Evolutionary conservation across 1,140 invertebrate genomes (phyloP), one percentile per base, ranked within the genome.

Genomic region (Scaptomyza montana): DNA sequence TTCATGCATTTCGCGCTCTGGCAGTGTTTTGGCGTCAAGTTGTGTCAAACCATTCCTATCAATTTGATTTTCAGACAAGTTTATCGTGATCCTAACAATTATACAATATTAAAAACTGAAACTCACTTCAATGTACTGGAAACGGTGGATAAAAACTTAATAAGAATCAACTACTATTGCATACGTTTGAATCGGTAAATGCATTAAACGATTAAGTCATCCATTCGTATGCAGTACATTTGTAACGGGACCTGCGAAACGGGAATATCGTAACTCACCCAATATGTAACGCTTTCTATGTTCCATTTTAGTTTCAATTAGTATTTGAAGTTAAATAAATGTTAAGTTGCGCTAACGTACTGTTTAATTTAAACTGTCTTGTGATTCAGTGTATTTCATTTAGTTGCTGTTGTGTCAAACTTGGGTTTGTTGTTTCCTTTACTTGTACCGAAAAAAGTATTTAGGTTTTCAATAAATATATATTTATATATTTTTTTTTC

Each of bases 21-120:
- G 90, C 90, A 91, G 90, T 91, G 89, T 91, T 85, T 91, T 91
- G 90, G 90, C 90, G 86, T 90, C 84, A 89, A 91, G 89, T 91
- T 91, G 90, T 91, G 90, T 91, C 90, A 91, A 90, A 91, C 90
- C 90, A 87, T 78, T 85, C 90, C 80, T 61, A 85, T 81, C 90
- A 91, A 89, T 89, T 90, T 89, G 57, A 76, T 84, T 77, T 63
- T 82, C 77, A 74, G 66, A 72, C 84, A 68, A 76, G 74, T 79
- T 78, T 80, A 74, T 70, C 54, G 61, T 82, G 2, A 33, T 33
- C 5, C 5, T 89, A 89, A 78, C 70, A 86, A 86, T 61, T 85
- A 54, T 49, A 47, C 7, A 33, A 63, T 79, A 85, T 76, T 57
- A 72, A 74, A 39, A 71, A 66, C 46, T 50, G 67, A 71, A 75